phyloP scores from a whole-genome alignment of 1,140 invertebrate species.

The Panagrolaimus sp. region DNA sequence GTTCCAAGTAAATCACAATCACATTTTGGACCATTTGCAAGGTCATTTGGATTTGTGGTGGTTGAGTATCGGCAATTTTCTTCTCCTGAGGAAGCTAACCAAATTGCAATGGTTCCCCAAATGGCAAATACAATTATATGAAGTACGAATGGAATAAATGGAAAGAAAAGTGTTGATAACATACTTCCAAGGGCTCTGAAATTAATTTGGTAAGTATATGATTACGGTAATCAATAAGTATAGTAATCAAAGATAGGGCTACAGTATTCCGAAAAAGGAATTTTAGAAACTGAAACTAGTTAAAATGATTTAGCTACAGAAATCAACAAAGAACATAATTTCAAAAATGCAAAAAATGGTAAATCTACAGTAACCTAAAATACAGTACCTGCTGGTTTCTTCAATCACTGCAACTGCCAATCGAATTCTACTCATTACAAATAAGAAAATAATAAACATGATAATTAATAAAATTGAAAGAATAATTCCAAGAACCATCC shows the following conservation, averaged over 20 bases:
- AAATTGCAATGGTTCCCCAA: constrained; percentile 70
- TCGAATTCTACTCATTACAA: constrained; percentile 75
- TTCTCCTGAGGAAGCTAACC: constrained; percentile 60
- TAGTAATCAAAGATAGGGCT: no score
- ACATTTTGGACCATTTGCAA: constrained; percentile 35
- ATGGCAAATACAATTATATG: constrained; percentile 72
- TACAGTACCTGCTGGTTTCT: constrained; percentile 72
- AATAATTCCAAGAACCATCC: constrained; percentile 68
- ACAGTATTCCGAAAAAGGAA: no score
- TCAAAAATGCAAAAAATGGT: no score
- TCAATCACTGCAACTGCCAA: constrained; percentile 82
- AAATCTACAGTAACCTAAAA: no score
- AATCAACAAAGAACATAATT: no score
- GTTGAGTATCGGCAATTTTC: constrained; percentile 34
- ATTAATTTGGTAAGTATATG: constrained; percentile 43
- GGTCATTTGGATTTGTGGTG: neutral
- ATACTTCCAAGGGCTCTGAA: constrained; percentile 77
- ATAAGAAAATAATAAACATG: constrained; percentile 71
- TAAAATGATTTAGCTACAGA: no score
- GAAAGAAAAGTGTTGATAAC: constrained; percentile 80
- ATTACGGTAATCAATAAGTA: no score
- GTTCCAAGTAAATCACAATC: constrained; percentile 29
- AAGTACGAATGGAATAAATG: constrained; percentile 78
- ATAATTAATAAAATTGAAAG: constrained; percentile 66
- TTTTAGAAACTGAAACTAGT: no score